These are phyloP conservation scores for Penaeus chinensis DNA, from an alignment of 1,140 invertebrate species.

Conservation along the genomic window DNA sequence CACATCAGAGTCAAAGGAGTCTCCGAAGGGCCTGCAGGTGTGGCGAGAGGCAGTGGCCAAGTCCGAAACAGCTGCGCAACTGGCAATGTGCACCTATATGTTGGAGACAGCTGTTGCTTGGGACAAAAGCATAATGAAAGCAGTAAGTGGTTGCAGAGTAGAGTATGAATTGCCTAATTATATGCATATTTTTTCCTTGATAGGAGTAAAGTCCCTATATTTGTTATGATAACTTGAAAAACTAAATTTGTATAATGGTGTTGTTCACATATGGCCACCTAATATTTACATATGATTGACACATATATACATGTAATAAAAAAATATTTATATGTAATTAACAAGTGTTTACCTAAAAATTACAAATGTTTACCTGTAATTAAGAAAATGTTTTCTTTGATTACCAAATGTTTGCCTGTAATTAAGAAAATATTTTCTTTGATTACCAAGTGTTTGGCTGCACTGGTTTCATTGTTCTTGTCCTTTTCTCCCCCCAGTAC, in stretches of 20 bases:
- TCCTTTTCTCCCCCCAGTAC: constrained; percentile 77
- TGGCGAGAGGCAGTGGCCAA: constrained; percentile 90
- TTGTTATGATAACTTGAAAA: too few species aligned
- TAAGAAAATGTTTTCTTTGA: too few species aligned
- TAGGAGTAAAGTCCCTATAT: too few species aligned
- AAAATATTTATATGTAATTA: too few species aligned
- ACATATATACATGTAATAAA: too few species aligned
- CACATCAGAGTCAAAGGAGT: constrained; percentile 41
- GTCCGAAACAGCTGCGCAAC: constrained; percentile 86
- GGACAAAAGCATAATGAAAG: constrained; percentile 99
- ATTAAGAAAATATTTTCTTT: too few species aligned
- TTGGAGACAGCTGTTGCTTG: constrained; percentile 93
- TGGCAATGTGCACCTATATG: constrained; percentile 90
- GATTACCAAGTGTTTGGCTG: not conserved
- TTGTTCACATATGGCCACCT: too few species aligned
- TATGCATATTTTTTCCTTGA: constrained; percentile 23
- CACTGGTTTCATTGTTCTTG: constrained; percentile 20
- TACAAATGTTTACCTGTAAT: too few species aligned
- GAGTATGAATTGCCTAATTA: constrained; percentile 22
- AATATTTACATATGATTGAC: too few species aligned
- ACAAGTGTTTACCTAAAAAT: too few species aligned
- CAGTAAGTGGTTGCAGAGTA: constrained; percentile 76
- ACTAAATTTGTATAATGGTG: too few species aligned
- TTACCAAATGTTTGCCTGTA: too few species aligned
- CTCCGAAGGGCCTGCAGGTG: constrained; percentile 75